Conservation (phyloP, 1,140 invertebrate genomes). For the Nautilus pompilius region DNA sequence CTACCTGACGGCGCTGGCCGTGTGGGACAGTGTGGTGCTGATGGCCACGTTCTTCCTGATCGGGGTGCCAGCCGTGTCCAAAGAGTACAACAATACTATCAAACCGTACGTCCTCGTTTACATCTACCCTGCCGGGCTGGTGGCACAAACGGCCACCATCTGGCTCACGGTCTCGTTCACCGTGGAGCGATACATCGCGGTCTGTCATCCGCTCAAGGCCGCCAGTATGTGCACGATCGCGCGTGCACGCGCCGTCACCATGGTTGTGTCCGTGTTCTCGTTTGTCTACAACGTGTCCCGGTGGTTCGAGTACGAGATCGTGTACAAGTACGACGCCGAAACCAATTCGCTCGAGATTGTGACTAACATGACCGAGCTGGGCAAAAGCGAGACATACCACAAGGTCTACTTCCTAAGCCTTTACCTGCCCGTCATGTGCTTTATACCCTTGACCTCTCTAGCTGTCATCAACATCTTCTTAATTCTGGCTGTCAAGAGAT, state of each 20-base stretch:
- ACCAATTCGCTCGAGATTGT: conserved; percentile 50
- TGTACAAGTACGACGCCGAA: conserved; percentile 47
- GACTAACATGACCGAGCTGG: conserved; percentile 67
- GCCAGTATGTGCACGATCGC: conserved; percentile 87
- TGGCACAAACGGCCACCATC: conserved; percentile 85
- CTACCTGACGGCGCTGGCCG: conserved; percentile 82
- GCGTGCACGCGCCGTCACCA: conserved; percentile 78
- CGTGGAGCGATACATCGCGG: conserved; percentile 91
- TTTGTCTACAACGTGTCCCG: conserved; percentile 82
- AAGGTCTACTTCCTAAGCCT: conserved; percentile 86
- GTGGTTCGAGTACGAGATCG: conserved; percentile 55
- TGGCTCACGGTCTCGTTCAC: conserved; percentile 95
- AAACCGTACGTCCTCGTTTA: conserved; percentile 77
- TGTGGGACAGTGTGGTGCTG: conserved; percentile 86
- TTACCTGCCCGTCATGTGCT: conserved; percentile 88
- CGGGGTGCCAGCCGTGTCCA: conserved; percentile 62
- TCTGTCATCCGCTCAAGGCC: conserved; percentile 88
- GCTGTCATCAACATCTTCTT: conserved; percentile 86
- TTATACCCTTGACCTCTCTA: conserved; percentile 80
- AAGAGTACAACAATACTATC: conserved; percentile 70
- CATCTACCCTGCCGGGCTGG: conserved; percentile 82
- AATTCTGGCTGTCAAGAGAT: conserved; percentile 61
- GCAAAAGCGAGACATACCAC: conserved; percentile 70
- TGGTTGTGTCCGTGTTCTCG: conserved; percentile 77
- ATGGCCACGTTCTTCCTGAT: conserved; percentile 83